phyloP scores from a whole-genome alignment of 2,888 invertebrate genomes.

The Ditula angustiorana region DNA sequence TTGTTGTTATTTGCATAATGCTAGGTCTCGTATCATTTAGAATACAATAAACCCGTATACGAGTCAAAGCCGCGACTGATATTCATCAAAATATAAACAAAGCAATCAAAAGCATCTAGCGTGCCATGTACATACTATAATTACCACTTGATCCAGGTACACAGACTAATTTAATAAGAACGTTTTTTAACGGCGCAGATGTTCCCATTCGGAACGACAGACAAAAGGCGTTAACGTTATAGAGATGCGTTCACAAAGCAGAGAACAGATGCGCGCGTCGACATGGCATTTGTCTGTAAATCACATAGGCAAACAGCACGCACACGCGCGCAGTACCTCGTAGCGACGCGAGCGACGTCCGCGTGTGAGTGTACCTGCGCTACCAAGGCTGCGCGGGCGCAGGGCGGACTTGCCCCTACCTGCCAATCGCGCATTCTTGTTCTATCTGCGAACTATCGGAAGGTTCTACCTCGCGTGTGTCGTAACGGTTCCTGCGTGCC shows the following conservation, averaged over 20 bases:
- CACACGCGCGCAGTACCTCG: slow-evolving; percentile 56
- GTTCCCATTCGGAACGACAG: slow-evolving; percentile 62
- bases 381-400: slow-evolving; percentile 58
- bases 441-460: slow-evolving; percentile 74
- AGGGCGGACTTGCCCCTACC: slow-evolving; percentile 69
- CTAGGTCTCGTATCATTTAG: slow-evolving; percentile 44
- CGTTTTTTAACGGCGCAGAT: slow-evolving; percentile 70
- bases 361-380: slow-evolving; percentile 56
- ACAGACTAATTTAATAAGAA: slow-evolving; percentile 60
- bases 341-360: slow-evolving; percentile 44
- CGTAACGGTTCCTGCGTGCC: slow-evolving; percentile 71
- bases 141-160: slow-evolving; percentile 62
- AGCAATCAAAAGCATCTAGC: slow-evolving; percentile 58
- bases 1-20: slow-evolving; percentile 1
- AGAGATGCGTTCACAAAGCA: slow-evolving; percentile 70
- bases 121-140: slow-evolving; percentile 53
- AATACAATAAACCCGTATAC: slow-evolving; percentile 49
- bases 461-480: slow-evolving; percentile 59
- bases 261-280: slow-evolving; percentile 75
- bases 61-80: slow-evolving; percentile 49
- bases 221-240: slow-evolving; percentile 77
- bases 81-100: slow-evolving; percentile 59
- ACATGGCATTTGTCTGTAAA: slow-evolving; percentile 80
- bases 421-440: slow-evolving; percentile 76
- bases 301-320: slow-evolving; percentile 78